Base-by-base conservation (phyloP, 2,797 vertebrate species). In the Esox masquinongy region DNA sequence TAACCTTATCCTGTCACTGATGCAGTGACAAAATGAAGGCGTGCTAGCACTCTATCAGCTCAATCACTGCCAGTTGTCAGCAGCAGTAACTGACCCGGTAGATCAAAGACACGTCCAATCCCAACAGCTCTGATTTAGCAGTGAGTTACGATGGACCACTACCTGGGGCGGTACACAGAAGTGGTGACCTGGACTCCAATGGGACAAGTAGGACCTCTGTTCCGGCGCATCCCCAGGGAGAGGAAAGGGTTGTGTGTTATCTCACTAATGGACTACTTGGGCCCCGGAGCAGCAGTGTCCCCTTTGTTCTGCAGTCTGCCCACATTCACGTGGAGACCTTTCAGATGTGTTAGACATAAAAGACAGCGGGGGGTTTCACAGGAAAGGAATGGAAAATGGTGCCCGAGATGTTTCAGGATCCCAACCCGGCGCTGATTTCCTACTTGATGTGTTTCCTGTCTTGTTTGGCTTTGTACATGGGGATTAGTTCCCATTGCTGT, bases 101-200 rank as follows among this genome's bases (percentile, higher is more conserved):
- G 70, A 71, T 71, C 70, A 71, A 51, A 68, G 36, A 68, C 31
- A 24, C 5, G 12, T 19, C 29, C 12, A 16, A 36, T 2, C 53
- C 12, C 17, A 24, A n/a, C 70, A 39, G 19, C 71, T 59, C 51
- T 61, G 72, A 63, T 47, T 56, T 14, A 2, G 31, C 19, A 39
- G 12, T 19, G 2, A 43, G 31, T 31, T 70, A 47, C 19, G 16
- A 43, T 14, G 31, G 26, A 24, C 19, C 17, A 17, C 26, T 34
- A 47, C 72, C 56, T 73, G 59, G 51, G 12, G 71, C 51, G 31
- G 17, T 36, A 72, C 71, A 72, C 12, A 53, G 19, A 61, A n/a
- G 31, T 59, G n/a, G 51, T 72, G 71, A 39, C 71, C 53, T 15
- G 19, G n/a, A 16, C 71, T 59, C 51, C 11, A 17, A 5, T 56